Base-by-base conservation (phyloP, 2,888 invertebrate species). In the Galerucella calmariensis region DNA sequence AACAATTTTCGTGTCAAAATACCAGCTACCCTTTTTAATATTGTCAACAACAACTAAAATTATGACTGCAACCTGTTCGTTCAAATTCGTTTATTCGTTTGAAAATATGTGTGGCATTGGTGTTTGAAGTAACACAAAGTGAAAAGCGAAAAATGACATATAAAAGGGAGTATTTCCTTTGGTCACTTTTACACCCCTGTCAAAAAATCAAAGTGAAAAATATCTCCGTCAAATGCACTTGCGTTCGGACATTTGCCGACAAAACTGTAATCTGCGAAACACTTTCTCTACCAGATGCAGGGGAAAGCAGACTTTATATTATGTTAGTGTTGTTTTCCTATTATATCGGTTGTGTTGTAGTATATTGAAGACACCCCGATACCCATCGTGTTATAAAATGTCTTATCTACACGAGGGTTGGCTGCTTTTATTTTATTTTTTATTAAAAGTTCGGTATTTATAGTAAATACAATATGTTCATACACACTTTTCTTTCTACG, bases 131-230 rank as follows among this genome's bases (percentile, higher is more conserved):
- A 70, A 76, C 74, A 73, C 74, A 59, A 66, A 63, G 67, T 56
- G 62, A 68, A 77, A 77, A 61, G 73, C 75, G 71, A 67, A 70
- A 68, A 74, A 76, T 75, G 75, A 73, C 70, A 78, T 76, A 78
- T 70, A 74, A 80, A 79, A 79, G 78, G 81, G 75, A 75, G 74
- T 72, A 69, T 82, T 81, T 81, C 79, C 81, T 83, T 82, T 81
- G 83, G 85, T 85, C 85, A 85, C 84, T 85, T 82, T 83, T 81
- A 84, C 84, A 83, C 85, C 85, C 85, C 83, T 83, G 85, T 86
- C 86, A 84, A 83, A 85, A 84, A 83, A 86, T 85, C 85, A 84
- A 84, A 84, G 85, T 86, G 86, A 86, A 86, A 86, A 86, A 86
- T 86, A 84, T 82, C 85, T 83, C 85, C 86, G 86, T 86, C 86